Conservation (phyloP, 2,888 invertebrate genomes). For the Calliopum simillimum region DNA sequence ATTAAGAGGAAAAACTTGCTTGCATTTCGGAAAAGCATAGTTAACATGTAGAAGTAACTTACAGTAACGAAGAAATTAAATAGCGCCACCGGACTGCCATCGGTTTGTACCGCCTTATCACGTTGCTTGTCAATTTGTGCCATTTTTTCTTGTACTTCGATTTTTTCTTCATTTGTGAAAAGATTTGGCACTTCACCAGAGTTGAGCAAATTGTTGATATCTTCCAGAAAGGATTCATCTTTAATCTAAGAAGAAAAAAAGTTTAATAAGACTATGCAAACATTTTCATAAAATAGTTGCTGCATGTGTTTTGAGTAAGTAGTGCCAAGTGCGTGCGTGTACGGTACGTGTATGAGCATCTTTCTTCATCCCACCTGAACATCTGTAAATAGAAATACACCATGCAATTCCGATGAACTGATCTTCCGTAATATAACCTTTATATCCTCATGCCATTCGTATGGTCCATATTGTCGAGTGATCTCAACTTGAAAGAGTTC, state of each 20-base stretch:
- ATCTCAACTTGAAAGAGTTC: constrained; percentile 94
- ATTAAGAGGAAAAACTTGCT: not conserved
- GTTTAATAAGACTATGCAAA: not conserved
- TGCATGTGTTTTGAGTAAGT: no score
- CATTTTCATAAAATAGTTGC: not conserved
- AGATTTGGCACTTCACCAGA: constrained; percentile 95
- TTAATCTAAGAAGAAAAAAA: constrained; percentile 75
- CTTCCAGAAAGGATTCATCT: constrained; percentile 93
- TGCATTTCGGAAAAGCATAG: not conserved
- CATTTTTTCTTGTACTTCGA: constrained; percentile 94
- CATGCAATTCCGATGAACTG: constrained; percentile 85
- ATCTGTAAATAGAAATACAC: constrained; percentile 91
- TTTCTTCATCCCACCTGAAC: constrained; percentile 74
- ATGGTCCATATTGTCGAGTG: constrained; percentile 83
- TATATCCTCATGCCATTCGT: constrained; percentile 93
- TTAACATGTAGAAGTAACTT: constrained; percentile 27
- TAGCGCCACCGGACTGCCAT: constrained; percentile 89
- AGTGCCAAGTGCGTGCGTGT: no score
- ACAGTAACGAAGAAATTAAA: constrained; percentile 87
- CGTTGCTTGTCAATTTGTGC: constrained; percentile 87
- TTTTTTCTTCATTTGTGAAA: constrained; percentile 85
- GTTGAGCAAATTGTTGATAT: constrained; percentile 91
- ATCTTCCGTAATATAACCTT: constrained; percentile 84
- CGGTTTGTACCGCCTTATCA: constrained; percentile 88
- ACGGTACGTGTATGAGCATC: no score